A percentile compares a stretch with the other conserved stretches of the same genome.
Conservation (phyloP, 2,888 invertebrate species). For the Nephrotoma appendiculata region DNA sequence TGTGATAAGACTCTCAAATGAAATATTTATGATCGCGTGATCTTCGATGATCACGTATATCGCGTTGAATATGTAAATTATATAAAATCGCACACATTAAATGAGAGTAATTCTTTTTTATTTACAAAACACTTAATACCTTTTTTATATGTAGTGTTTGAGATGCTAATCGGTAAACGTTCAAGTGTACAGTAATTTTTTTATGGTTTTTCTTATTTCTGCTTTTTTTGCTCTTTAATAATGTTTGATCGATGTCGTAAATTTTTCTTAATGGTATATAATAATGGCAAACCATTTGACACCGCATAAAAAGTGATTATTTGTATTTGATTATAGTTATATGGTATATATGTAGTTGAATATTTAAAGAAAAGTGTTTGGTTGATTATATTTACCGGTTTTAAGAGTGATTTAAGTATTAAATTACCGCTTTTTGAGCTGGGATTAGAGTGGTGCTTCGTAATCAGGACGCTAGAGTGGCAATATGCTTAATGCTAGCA, state of each 20-base stretch:
- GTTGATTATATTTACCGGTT: no score
- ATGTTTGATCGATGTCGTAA: not conserved
- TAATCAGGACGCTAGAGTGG: no score
- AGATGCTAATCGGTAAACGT: not conserved
- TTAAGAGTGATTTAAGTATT: no score
- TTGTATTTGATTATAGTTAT: not conserved
- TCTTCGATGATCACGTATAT: not conserved
- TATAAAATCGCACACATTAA: not conserved
- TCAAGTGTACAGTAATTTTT: not conserved
- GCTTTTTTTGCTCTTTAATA: not conserved
- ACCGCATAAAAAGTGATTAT: not conserved
- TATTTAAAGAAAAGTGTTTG: not conserved
- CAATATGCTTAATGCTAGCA: no score
- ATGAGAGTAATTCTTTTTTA: not conserved
- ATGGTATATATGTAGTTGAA: not conserved
- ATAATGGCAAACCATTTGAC: not conserved
- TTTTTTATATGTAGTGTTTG: not conserved
- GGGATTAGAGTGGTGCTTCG: no score
- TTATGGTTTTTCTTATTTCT: not conserved
- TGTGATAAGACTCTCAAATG: not conserved
- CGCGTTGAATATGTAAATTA: not conserved
- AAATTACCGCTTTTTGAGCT: no score
- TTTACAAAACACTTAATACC: not conserved
- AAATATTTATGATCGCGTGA: not conserved
- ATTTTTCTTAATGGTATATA: not conserved